Conservation (phyloP, 2,797 vertebrate species). For the Notolepis coatsorum region DNA sequence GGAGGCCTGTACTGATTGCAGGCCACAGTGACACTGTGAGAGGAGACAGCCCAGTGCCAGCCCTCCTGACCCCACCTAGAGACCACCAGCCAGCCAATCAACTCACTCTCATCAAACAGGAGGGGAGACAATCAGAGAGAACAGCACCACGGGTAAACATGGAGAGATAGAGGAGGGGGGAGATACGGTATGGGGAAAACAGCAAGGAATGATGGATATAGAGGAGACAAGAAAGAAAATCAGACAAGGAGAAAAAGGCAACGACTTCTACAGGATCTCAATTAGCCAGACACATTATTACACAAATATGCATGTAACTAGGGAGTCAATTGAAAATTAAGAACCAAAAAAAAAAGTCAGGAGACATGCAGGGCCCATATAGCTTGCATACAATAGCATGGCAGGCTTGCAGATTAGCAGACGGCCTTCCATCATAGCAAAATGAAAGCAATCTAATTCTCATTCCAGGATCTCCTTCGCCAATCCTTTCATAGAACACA, state of each 20-base stretch:
- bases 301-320: slow-evolving; percentile 41
- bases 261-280: slow-evolving; percentile 44
- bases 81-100: slow-evolving; percentile 64
- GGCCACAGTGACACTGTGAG: slow-evolving; percentile 56
- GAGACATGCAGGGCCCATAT: slow-evolving; percentile 24
- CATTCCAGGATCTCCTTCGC: slow-evolving; percentile 50
- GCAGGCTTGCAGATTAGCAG: slow-evolving; percentile 29
- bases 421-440: slow-evolving; percentile 44
- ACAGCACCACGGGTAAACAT: slow-evolving; percentile 45
- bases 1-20: slow-evolving; percentile 54
- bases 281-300: slow-evolving; percentile 39
- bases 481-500: slow-evolving; percentile 37
- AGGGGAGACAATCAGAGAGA: slow-evolving; percentile 11
- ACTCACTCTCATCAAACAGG: slow-evolving; percentile 10
- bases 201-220: slow-evolving; percentile 49
- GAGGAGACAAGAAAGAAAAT: slow-evolving; percentile 44
- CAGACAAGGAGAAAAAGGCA: slow-evolving; percentile 44
- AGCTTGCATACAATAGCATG: slow-evolving; percentile 27
- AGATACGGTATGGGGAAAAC: neutral
- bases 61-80: slow-evolving; percentile 56
- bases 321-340: slow-evolving; percentile 59
- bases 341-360: slow-evolving; percentile 29
- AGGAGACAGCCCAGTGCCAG: slow-evolving; percentile 46
- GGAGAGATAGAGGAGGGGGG: neutral
- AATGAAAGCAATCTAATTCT: slow-evolving; percentile 60